Evolutionary conservation across 2,113 vertebrate species (phyloP), one percentile per base, ranked within the genome.

Genomic region (Seriola rivoliana): DNA sequence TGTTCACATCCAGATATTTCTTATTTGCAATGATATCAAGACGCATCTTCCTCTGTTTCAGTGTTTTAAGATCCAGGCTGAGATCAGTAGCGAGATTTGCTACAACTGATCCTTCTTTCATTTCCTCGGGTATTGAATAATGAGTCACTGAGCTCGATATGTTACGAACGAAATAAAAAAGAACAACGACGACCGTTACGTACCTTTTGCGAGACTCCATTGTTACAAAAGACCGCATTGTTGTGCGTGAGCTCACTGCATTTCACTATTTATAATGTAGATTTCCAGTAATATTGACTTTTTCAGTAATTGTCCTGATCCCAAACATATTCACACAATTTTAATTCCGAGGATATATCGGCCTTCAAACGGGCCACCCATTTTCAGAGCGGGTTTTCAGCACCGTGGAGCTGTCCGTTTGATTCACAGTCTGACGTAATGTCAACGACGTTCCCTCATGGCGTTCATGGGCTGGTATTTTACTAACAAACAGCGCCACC

Each of bases 1-100:
- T 92, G 70, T 96, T 96, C 23, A 96, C 88, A n/a, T 94, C 94
- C 42, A 96, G 80, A 81, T 95, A 95, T 87, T 94, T 89, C 10
- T 90, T 90, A 10, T 89, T 85, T 0, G 85, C 29, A 0, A 75
- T 62, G 2, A 87, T 50, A 12, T 94, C 92, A 0, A 94, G 29
- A 8, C 90, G 75, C 80, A 93, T 85, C 44, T 93, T 82, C 68
- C 93, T 85, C 71, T 91, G 87, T 19, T 42, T 79, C 14, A 94
- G 52, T 16, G 89, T 84, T 75, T 71, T 85, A 2, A 89, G 79
- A 34, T 92, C 85, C 82, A 96, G 69, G 1, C 94, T 91, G 60
- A 96, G 88, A 80, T 96, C 96, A 64, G 91, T 88, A 0, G 92
- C 89, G 50, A 97, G 88, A 60, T 95, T 95, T 0, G 95, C 93